These are phyloP conservation scores for Podotricha telesiphe DNA, from an alignment of 2,888 invertebrate genomes.

Conservation along the genomic window DNA sequence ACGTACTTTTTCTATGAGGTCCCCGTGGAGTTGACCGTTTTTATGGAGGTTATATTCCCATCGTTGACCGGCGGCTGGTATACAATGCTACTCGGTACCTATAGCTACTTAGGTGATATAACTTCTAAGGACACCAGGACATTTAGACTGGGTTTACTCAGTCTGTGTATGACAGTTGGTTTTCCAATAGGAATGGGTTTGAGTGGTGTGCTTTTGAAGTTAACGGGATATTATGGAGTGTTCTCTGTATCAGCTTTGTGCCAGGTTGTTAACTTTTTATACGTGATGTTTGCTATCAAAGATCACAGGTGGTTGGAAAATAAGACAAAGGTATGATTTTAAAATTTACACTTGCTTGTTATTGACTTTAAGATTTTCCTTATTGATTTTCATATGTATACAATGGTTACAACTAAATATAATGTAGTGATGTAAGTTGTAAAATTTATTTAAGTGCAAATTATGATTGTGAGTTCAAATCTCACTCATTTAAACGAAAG, in stretches of 20 bases:
- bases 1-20: constrained; percentile 82
- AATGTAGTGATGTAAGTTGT: too few relatives aligned
- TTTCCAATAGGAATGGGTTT: constrained; percentile 76
- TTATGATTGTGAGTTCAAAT: too few relatives aligned
- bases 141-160: constrained; percentile 82
- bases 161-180: constrained; percentile 77
- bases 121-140: constrained; percentile 83
- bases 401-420: background rate
- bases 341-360: constrained; percentile 26
- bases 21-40: constrained; percentile 79
- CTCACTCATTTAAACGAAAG: too few relatives aligned
- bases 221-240: constrained; percentile 82
- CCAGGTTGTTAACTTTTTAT: constrained; percentile 73
- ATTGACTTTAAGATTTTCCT: constrained; percentile 30
- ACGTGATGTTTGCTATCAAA: constrained; percentile 70
- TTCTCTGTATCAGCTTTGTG: constrained; percentile 70
- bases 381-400: constrained; percentile 10
- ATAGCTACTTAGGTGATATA: constrained; percentile 85
- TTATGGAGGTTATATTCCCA: constrained; percentile 81
- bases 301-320: constrained; percentile 74
- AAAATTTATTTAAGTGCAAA: too few relatives aligned
- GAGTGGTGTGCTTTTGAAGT: constrained; percentile 69
- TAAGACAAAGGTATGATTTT: constrained; percentile 66
- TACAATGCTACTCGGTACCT: constrained; percentile 82
- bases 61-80: constrained; percentile 83